Evolutionary conservation across 2,888 invertebrate genomes (phyloP).

Genomic region (Hirudinaria manillensis): DNA sequence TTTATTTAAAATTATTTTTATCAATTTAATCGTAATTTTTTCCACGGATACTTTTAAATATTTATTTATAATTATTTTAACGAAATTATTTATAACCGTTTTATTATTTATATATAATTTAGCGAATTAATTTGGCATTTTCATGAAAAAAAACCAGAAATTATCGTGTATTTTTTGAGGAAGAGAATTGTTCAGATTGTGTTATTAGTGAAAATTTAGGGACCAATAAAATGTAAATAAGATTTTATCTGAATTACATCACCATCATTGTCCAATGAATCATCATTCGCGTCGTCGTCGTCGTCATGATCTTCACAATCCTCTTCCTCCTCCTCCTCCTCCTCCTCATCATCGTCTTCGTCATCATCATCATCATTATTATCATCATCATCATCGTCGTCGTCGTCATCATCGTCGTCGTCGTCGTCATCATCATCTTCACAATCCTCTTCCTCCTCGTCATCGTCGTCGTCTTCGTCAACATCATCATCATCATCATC

Average conservation of each 20-base stretch:
- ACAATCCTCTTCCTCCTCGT: background rate
- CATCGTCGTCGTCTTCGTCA: conserved; percentile 8
- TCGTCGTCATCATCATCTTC: conserved; percentile 1
- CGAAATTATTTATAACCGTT: too few species aligned
- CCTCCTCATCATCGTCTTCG: background rate
- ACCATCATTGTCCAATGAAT: background rate
- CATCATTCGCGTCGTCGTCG: background rate
- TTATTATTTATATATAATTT: too few species aligned
- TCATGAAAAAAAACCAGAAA: too few species aligned
- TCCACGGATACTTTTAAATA: too few species aligned
- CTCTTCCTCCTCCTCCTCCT: background rate
- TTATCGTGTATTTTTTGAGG: too few species aligned
- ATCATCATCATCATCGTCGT: background rate
- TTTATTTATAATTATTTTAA: too few species aligned
- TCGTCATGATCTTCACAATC: background rate
- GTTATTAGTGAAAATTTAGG: too few species aligned
- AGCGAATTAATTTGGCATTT: too few species aligned
- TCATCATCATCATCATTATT: background rate
- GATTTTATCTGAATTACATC: background rate
- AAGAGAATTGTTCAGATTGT: too few species aligned
- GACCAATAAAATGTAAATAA: too few species aligned
- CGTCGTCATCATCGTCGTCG: background rate
- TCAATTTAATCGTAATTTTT: too few species aligned
- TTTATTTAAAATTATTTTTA: too few species aligned
- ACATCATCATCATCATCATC: background rate